Percentiles rank a stretch among this genome's conserved stretches.
phyloP scores from a whole-genome alignment of 2,888 invertebrate genomes.

The Drosophila parthenogenetica region DNA sequence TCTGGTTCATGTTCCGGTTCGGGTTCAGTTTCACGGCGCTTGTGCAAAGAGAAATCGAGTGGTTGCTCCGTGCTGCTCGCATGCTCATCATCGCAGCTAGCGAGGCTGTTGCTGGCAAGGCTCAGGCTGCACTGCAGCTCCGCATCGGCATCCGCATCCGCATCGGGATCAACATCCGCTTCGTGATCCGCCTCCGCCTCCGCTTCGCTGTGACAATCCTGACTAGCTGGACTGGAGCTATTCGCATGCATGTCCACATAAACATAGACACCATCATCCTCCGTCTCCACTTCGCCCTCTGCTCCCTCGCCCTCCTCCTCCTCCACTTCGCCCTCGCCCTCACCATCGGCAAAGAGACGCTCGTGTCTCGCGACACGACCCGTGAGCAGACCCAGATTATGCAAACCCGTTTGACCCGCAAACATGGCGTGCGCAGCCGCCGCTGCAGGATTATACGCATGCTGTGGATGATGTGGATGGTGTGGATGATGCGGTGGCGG shows the following conservation, averaged over 20 bases:
- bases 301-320: conserved; percentile 56
- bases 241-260: conserved; percentile 73
- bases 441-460: conserved; percentile 60
- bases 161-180: conserved; percentile 50
- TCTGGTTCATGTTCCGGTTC: conserved; percentile 17
- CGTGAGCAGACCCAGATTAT: conserved; percentile 58
- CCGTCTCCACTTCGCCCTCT: conserved; percentile 62
- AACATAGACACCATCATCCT: conserved; percentile 77
- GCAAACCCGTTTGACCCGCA: conserved; percentile 55
- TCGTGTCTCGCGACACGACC: conserved; percentile 66
- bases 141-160: conserved; percentile 40
- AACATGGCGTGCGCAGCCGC: conserved; percentile 70
- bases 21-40: conserved; percentile 53
- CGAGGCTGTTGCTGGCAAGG: conserved; percentile 51
- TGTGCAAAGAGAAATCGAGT: conserved; percentile 83
- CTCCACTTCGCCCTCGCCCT: conserved; percentile 25
- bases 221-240: conserved; percentile 80
- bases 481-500: conserved; percentile 44
- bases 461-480: conserved; percentile 45
- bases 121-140: conserved; percentile 69
- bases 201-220: conserved; percentile 77
- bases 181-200: conserved; percentile 72
- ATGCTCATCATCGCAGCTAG: conserved; percentile 42
- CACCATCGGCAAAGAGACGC: conserved; percentile 34
- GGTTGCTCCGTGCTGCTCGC: conserved; percentile 75